Percentiles rank a stretch among this genome's conserved stretches.
Conservation (phyloP, 2,113 vertebrate species). For the Tricholaema leucomelas region DNA sequence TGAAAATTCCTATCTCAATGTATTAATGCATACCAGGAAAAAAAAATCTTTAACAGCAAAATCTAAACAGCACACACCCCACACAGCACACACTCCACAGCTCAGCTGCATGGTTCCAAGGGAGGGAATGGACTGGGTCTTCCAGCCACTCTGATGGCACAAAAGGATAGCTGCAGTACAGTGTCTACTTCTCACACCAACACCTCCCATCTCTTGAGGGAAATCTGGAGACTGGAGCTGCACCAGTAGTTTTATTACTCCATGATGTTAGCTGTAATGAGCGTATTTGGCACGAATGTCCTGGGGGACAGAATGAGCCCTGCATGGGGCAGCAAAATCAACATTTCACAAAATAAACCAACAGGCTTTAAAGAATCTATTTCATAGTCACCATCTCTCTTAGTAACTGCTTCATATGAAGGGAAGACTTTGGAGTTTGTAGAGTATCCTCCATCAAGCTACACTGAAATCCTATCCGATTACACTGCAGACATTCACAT, state of each 20-base stretch:
- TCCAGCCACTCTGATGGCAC: background rate
- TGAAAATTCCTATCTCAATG: background rate
- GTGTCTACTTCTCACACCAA: background rate
- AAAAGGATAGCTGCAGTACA: rapidly evolving
- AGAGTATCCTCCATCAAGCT: background rate
- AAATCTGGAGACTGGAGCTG: background rate
- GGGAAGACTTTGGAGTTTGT: background rate
- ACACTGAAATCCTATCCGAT: background rate
- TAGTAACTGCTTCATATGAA: background rate
- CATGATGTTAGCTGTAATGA: background rate
- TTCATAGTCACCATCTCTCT: background rate
- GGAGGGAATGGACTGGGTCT: rapidly evolving
- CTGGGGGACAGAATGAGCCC: background rate
- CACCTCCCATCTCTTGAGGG: background rate
- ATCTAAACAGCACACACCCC: rapidly evolving
- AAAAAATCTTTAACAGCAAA: background rate
- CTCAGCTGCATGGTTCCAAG: background rate
- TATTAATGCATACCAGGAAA: background rate
- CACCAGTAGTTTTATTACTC: rapidly evolving
- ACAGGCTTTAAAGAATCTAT: background rate
- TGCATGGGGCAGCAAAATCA: background rate
- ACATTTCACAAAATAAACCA: background rate
- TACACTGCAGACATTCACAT: background rate
- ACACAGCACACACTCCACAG: rapidly evolving
- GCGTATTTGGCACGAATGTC: background rate